Base-by-base conservation (phyloP, 1,140 invertebrate genomes). In the Drosophila ficusphila region DNA sequence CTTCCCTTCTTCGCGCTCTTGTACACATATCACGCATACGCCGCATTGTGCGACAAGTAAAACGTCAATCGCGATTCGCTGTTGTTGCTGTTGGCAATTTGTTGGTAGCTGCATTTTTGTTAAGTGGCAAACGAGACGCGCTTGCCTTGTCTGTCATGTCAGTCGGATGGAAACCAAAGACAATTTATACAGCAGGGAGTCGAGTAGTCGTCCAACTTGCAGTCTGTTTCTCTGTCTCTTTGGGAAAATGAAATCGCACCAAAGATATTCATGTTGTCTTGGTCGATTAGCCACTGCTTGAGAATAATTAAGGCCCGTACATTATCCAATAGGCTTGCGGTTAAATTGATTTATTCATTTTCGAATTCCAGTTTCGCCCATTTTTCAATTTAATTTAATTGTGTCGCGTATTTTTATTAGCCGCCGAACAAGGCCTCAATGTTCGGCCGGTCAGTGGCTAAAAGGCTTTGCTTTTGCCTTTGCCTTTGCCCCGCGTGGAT, bases 31-130 rank as follows among this genome's bases (percentile, higher is more conserved):
- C 74, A 82, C 78, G 73, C 78, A 82, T 82, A 81, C 78, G 62
- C 53, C 73, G 62, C 62, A 46, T 76, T 82, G 72, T 61, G 31
- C 69, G 36, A 65, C 71, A 52, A 47, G 49, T 39, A 53, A 62
- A 65, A 49, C 74, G 74, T 75, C 77, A 82, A 82, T 68, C 46
- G 78, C 72, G 77, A 67, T 72, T 71, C 57, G 54, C 44, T 65
- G 58, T 36, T 61, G 71, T 18, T 58, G 53, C 7, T 44, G 57
- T 42, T 53, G 49, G 48, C 74, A 81, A 82, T 78, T 83, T 75
- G 64, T 79, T 83, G 54, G 74, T 83, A 61, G 74, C 58, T 83
- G 79, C 79, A 78, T 83, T 83, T 82, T 74, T 69, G 60, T 52
- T 67, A 71, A 81, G 72, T 81, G 53, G 57, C 69, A 60, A 79